Base-by-base conservation (phyloP, 2,888 invertebrate species). In the Graphium colonna region DNA sequence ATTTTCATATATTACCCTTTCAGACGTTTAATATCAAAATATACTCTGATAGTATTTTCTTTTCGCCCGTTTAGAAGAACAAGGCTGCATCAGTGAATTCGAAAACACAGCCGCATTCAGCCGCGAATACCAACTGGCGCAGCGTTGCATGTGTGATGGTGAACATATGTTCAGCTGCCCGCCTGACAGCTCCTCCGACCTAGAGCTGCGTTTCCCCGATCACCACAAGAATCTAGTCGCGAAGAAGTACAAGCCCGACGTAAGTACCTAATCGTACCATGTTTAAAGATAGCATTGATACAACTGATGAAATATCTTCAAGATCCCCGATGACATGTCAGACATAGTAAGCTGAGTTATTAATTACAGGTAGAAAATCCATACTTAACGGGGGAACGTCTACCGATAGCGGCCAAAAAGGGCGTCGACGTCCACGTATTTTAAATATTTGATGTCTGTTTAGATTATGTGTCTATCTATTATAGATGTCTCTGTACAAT, bases 141-240 rank as follows among this genome's bases (percentile, higher is more conserved):
- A 98, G 80, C 95, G 97, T 58, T 99, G 99, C 78, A 97, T 98
- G 93, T 99, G 99, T 67, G 99, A 99, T 77, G 94, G 95, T 10
- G 99, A 99, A 72, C 99, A 99, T 84, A 99, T 97, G 97, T 95
- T 97, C 77, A 95, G 95, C 76, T 98, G 98, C 77, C 94, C 96
- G 0, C 91, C 92, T 1, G 88, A 87, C 39, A 73, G 88, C 18
- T 77, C 86, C 15, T 66, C 79, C 1, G 79, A 82, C 36, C 67
- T 95, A 53, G 93, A 94, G 68, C 91, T 93, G 61, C 93, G 95
- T 61, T 91, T 95, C 60, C 80, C 89, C 0, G 88, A 90, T 45
- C 92, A 93, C 65, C 94, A 93, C 75, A 94, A 94, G 79, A 93
- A 91, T 66, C 82, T 94, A 64, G 94, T 95, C 28, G 94, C 95